Percentiles rank a stretch among this genome's conserved stretches.
Conservation (phyloP, 1,140 invertebrate genomes). For the Hylaeus volcanicus region DNA sequence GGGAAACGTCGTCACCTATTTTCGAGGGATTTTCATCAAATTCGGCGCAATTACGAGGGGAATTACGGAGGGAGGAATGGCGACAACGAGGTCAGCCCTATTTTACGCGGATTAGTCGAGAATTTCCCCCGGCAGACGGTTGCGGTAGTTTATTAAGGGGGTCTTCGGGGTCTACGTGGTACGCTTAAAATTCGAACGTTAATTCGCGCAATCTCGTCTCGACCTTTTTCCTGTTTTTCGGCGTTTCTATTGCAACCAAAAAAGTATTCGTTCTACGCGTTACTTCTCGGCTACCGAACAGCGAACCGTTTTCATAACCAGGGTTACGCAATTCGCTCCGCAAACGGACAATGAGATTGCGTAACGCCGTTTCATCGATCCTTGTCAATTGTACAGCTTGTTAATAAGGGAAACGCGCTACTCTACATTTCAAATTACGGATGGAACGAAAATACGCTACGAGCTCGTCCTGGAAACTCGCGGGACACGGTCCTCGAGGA, state of each 20-base stretch:
- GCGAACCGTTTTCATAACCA: conserved; percentile 32
- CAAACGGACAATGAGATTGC: conserved; percentile 11
- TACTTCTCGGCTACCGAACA: conserved; percentile 22
- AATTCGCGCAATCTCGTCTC: background rate
- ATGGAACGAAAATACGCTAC: background rate
- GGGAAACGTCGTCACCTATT: background rate
- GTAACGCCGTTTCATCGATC: conserved; percentile 24
- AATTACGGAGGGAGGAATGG: background rate
- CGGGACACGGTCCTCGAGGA: background rate
- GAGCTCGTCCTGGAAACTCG: conserved; percentile 12
- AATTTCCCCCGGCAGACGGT: background rate
- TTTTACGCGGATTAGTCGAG: background rate
- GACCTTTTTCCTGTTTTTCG: background rate
- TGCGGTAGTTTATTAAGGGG: background rate
- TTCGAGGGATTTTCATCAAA: background rate
- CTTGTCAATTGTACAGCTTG: conserved; percentile 6
- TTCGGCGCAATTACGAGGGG: background rate
- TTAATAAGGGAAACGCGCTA: conserved; percentile 15
- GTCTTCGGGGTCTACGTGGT: no score
- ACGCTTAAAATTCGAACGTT: background rate
- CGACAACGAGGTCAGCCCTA: background rate
- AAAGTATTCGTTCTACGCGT: no score
- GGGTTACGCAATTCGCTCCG: conserved; percentile 23
- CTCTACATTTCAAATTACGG: background rate
- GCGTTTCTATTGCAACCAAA: background rate